These are phyloP conservation scores for Trichogramma pretiosum DNA, from an alignment of 1,140 invertebrate genomes.

Conservation along the genomic window DNA sequence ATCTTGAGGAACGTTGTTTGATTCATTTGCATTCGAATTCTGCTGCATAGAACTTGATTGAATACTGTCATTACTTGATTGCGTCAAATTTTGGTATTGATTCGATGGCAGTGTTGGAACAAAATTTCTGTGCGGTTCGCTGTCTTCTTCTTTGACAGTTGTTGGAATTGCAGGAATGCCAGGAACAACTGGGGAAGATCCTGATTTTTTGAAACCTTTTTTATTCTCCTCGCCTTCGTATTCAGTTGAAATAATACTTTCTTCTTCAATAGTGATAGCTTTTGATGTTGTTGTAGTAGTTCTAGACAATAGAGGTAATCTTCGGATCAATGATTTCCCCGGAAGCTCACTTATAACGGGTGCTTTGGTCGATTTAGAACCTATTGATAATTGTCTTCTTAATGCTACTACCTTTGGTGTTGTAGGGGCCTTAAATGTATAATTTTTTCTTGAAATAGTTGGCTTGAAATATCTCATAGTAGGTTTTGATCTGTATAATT, in stretches of 20 bases:
- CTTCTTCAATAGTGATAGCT: conserved; percentile 2
- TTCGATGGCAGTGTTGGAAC: not conserved
- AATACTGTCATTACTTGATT: not conserved
- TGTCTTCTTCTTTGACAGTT: too few relatives aligned
- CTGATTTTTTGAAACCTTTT: not conserved
- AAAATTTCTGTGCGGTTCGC: too few relatives aligned
- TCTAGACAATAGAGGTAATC: conserved; percentile 25
- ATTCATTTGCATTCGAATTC: not conserved
- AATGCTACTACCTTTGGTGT: conserved; percentile 38
- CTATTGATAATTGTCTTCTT: conserved; percentile 29
- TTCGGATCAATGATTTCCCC: conserved; percentile 38
- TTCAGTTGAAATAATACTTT: not conserved
- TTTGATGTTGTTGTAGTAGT: conserved; percentile 14
- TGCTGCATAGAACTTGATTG: conserved; percentile 4
- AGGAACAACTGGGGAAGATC: not conserved
- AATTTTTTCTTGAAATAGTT: conserved; percentile 32
- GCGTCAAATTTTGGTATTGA: not conserved
- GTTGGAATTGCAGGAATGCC: not conserved
- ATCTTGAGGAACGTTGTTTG: conserved; percentile 4
- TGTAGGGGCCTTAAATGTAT: conserved; percentile 35
- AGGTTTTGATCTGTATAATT: conserved; percentile 21
- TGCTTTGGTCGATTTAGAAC: conserved; percentile 38
- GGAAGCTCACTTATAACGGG: conserved; percentile 34
- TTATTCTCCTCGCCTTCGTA: not conserved
- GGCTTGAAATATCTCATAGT: conserved; percentile 35